Conservation (phyloP, 2,797 vertebrate genomes). For the Paramormyrops hopkinsi region DNA sequence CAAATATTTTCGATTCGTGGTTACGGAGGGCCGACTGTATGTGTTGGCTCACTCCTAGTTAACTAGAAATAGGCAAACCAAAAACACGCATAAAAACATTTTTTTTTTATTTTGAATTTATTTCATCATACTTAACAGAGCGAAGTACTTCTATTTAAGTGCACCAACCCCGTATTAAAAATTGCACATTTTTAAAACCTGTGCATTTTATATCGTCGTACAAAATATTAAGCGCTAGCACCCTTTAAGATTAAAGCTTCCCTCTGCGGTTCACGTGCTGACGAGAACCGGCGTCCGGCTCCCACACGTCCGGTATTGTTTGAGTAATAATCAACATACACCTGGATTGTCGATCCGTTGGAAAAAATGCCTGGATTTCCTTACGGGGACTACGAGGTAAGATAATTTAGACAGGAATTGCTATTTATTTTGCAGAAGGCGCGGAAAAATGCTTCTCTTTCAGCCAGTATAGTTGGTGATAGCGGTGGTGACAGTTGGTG, state of each 20-base stretch:
- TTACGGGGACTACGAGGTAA: constrained; percentile 40
- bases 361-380: constrained; percentile 37
- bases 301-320: background rate
- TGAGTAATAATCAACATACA: background rate
- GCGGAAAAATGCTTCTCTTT: background rate
- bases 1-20: background rate
- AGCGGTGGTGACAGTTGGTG: background rate
- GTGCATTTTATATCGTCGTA: background rate
- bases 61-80: background rate
- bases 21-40: background rate
- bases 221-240: background rate
- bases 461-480: background rate
- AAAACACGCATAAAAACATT: background rate
- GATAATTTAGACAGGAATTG: background rate
- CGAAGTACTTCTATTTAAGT: background rate
- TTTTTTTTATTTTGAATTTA: background rate
- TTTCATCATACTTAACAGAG: background rate
- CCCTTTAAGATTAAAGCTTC: background rate
- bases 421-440: background rate
- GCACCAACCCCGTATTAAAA: background rate
- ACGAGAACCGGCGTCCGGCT: background rate
- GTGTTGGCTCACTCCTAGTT: background rate
- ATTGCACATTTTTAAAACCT: background rate
- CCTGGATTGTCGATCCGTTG: background rate
- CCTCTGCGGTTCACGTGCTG: background rate